phyloP scores from a whole-genome alignment of 2,113 vertebrate genomes.

The Eubucco bourcierii region DNA sequence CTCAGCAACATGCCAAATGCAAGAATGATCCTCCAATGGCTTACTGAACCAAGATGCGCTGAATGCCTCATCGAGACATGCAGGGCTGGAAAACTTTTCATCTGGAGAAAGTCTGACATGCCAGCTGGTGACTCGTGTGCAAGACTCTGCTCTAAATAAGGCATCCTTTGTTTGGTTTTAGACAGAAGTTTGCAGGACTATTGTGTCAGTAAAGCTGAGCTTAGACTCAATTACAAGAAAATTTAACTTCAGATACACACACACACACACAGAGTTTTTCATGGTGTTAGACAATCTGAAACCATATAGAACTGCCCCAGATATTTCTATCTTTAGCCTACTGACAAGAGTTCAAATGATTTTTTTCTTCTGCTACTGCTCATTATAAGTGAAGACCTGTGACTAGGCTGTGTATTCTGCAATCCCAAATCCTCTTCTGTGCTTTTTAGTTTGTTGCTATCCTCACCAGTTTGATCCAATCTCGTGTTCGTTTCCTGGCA shows the following conservation, averaged over 20 bases:
- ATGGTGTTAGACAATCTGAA: background rate
- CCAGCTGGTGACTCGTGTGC: background rate
- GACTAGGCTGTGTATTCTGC: background rate
- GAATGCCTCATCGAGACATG: background rate
- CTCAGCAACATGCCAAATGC: background rate
- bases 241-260: background rate
- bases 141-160: background rate
- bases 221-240: background rate
- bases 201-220: background rate
- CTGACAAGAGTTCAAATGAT: background rate
- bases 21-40: background rate
- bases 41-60: background rate
- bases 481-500: background rate
- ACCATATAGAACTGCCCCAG: background rate
- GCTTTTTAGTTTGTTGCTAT: background rate
- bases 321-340: conserved; percentile 18
- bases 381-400: background rate
- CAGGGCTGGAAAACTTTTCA: background rate
- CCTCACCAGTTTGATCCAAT: background rate
- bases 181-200: background rate
- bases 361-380: background rate
- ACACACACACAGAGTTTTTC: background rate
- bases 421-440: background rate
- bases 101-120: background rate
- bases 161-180: background rate